Evolutionary conservation across 2,113 vertebrate genomes (phyloP), one percentile per base, ranked within the genome.

Genomic region (Oxygymnocypris stewartii): DNA sequence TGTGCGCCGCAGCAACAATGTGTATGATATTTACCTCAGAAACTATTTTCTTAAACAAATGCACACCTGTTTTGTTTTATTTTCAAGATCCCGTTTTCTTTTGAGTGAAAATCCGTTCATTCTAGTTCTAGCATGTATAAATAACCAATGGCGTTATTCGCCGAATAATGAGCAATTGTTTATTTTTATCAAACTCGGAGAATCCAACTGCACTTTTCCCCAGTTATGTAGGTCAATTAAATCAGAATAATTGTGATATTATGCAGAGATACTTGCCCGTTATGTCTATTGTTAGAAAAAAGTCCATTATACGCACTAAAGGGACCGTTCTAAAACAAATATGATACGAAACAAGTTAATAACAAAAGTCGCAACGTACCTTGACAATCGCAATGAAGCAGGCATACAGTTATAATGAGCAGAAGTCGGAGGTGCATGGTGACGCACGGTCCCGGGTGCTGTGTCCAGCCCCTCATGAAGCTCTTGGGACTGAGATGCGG

Each of bases 401-500:
- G 82, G 92, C 93, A 95, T 89, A 87, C 94, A 82, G 96, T 87
- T 42, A 94, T 84, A 87, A 98, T 74, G 78, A 90, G 87, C 25
- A 92, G 89, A 74, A 91, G 88, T 91, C 92, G 89, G 93, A 91
- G 93, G 93, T 93, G 93, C 95, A 95, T 96, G 88, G 83, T 95
- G 94, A 84, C 87, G 89, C 88, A 85, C 81, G 76, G 37, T 89
- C 88, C 88, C 85, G 75, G 93, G 93, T 91, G 94, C 93, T 92
- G 94, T 73, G 94, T 94, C 94, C 95, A 93, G 95, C 95, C 95
- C 92, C 93, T 93, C 88, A 85, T 88, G 91, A 93, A 93, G 94
- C 94, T 93, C 93, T 76, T 85, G 88, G 93, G 91, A 94, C 90
- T 94, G 91, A 92, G 93, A 95, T 95, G 95, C 93, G 94, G 91